These are phyloP conservation scores for Choristoneura fumiferana DNA, from an alignment of 1,140 invertebrate species.

Conservation along the genomic window DNA sequence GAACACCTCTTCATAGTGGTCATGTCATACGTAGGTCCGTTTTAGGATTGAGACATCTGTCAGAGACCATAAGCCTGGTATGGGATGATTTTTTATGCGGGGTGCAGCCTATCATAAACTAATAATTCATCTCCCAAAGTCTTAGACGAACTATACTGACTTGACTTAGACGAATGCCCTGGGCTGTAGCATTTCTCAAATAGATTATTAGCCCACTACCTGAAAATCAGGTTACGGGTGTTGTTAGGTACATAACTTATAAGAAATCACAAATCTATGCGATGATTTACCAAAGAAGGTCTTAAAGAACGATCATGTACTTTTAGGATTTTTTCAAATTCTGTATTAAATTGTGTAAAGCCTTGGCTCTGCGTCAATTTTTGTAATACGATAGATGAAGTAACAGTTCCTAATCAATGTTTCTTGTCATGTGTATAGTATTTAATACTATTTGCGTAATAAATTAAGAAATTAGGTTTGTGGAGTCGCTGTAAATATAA, in stretches of 20 bases:
- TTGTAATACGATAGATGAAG: not conserved
- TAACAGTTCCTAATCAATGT: slow-evolving; percentile 3
- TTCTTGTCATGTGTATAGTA: not conserved
- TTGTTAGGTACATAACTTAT: not conserved
- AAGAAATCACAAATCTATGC: not conserved
- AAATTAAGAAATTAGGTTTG: too few relatives aligned
- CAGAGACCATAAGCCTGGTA: too few relatives aligned
- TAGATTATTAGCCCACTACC: not conserved
- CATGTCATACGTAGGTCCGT: not conserved
- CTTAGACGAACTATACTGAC: too few relatives aligned
- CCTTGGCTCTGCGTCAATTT: not conserved
- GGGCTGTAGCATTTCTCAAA: too few relatives aligned
- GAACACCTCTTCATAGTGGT: not conserved
- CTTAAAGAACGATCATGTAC: not conserved
- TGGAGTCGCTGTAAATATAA: too few relatives aligned
- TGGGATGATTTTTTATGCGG: too few relatives aligned
- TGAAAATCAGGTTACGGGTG: slow-evolving; percentile 5
- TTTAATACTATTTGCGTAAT: too few relatives aligned
- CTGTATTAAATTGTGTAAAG: too few relatives aligned
- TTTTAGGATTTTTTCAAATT: too few relatives aligned
- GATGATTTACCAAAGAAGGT: not conserved
- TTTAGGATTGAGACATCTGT: not conserved
- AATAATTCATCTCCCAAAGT: too few relatives aligned
- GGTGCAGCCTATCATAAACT: too few relatives aligned
- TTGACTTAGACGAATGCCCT: too few relatives aligned